Percentiles rank a stretch among this genome's conserved stretches.
These are phyloP conservation scores for Ptilodon capucinus DNA, from an alignment of 2,888 invertebrate species.

Conservation along the genomic window DNA sequence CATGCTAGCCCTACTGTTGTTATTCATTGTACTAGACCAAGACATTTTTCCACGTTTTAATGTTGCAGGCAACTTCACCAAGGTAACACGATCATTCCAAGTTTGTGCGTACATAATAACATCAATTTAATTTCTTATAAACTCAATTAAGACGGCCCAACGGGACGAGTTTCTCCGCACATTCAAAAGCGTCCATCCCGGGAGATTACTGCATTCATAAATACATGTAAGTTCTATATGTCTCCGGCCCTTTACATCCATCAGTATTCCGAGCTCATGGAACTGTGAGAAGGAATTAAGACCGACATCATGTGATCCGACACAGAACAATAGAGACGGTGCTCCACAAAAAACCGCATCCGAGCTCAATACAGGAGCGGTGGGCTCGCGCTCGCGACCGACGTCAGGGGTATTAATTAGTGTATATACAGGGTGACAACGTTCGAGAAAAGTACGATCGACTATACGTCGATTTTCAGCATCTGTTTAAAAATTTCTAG, in stretches of 20 bases:
- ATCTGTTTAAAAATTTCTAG: conserved; percentile 24
- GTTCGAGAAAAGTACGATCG: conserved; percentile 33
- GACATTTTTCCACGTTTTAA: conserved; percentile 2
- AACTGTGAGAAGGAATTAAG: conserved; percentile 77
- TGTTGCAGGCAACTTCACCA: conserved; percentile 3
- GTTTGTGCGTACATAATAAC: conserved; percentile 15
- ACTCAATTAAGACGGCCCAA: conserved; percentile 25
- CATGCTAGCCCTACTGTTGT: too few species aligned
- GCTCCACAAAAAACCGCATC: conserved; percentile 63
- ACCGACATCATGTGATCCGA: conserved; percentile 73
- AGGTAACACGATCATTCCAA: conserved; percentile 10
- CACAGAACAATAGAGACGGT: conserved; percentile 75
- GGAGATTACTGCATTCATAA: conserved; percentile 25
- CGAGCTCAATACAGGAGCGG: conserved; percentile 58
- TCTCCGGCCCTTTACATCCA: conserved; percentile 41
- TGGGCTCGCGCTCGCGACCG: conserved; percentile 52
- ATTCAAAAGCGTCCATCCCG: conserved; percentile 12
- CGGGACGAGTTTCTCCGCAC: conserved; percentile 18
- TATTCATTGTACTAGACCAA: too few species aligned
- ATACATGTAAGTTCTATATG: conserved; percentile 21
- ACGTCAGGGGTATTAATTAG: conserved; percentile 71
- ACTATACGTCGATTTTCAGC: conserved; percentile 23
- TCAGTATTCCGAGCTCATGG: conserved; percentile 74
- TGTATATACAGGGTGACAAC: conserved; percentile 69
- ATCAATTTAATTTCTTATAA: conserved; percentile 22